Conservation (phyloP, 2,113 vertebrate genomes). For the Clinocottus analis region DNA sequence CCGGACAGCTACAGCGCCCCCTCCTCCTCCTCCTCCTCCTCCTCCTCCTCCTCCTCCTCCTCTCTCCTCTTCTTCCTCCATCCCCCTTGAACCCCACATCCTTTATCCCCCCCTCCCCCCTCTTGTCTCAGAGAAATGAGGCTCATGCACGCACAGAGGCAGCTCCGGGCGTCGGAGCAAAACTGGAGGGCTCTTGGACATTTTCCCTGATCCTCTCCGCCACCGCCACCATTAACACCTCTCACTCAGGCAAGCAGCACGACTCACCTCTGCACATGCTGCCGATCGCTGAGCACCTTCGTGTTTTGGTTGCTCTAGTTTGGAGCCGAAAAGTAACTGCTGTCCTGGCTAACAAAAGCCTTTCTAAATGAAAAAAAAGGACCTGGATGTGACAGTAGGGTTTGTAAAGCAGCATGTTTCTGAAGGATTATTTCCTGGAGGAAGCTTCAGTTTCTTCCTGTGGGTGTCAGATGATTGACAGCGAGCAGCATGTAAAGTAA, state of each 20-base stretch:
- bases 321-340: conserved; percentile 25
- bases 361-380: conserved; percentile 56
- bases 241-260: conserved; percentile 30
- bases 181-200: conserved; percentile 53
- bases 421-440: conserved; percentile 60
- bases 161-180: conserved; percentile 41
- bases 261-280: conserved; percentile 14
- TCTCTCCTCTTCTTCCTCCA: conserved; percentile 22
- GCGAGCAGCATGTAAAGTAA: conserved; percentile 57
- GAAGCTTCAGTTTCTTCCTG: conserved; percentile 64
- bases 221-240: conserved; percentile 29
- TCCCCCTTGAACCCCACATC: conserved; percentile 24
- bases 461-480: conserved; percentile 75
- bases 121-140: conserved; percentile 44
- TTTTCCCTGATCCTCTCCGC: conserved; percentile 53
- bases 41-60: conserved; percentile 25
- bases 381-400: conserved; percentile 62
- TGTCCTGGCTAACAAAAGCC: conserved; percentile 56
- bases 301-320: not conserved
- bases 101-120: conserved; percentile 20
- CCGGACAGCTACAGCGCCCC: conserved; percentile 49
- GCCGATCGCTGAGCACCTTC: not conserved
- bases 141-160: conserved; percentile 56
- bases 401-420: conserved; percentile 70
- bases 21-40: too few species aligned